These are phyloP conservation scores for Tragelaphus imberbis DNA, from an alignment of 2,113 vertebrate species.

Conservation along the genomic window DNA sequence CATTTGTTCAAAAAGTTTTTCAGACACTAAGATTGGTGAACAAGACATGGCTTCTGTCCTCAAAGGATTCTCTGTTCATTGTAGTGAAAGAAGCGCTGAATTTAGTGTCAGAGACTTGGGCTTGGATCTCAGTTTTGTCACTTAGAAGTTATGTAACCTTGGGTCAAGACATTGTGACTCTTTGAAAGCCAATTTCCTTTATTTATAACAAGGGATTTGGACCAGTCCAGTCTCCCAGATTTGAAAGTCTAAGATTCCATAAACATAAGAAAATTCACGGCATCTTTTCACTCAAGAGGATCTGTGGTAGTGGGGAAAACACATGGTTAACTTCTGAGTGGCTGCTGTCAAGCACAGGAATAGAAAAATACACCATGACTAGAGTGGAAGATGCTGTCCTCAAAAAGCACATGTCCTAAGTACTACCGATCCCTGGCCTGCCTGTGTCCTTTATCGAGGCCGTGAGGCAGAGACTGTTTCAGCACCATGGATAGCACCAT, in stretches of 20 bases:
- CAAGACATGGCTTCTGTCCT: neutral
- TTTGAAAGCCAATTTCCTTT: neutral
- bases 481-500: slow-evolving; percentile 63
- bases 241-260: neutral
- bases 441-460: slow-evolving; percentile 16
- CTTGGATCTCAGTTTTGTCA: neutral
- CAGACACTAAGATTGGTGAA: neutral
- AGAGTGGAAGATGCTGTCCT: neutral
- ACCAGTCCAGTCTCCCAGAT: neutral
- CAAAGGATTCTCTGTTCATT: neutral
- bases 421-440: neutral
- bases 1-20: neutral
- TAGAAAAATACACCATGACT: neutral
- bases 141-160: neutral
- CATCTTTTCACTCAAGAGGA: neutral
- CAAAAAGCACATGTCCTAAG: slow-evolving; percentile 13
- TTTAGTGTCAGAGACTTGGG: neutral
- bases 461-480: neutral
- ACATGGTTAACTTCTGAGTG: slow-evolving; percentile 37
- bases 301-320: neutral
- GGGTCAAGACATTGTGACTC: neutral
- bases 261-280: neutral
- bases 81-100: neutral
- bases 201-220: neutral
- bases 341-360: slow-evolving; percentile 22